Base-by-base conservation (phyloP, 2,113 vertebrate species). In the Tylochromis polylepis region DNA sequence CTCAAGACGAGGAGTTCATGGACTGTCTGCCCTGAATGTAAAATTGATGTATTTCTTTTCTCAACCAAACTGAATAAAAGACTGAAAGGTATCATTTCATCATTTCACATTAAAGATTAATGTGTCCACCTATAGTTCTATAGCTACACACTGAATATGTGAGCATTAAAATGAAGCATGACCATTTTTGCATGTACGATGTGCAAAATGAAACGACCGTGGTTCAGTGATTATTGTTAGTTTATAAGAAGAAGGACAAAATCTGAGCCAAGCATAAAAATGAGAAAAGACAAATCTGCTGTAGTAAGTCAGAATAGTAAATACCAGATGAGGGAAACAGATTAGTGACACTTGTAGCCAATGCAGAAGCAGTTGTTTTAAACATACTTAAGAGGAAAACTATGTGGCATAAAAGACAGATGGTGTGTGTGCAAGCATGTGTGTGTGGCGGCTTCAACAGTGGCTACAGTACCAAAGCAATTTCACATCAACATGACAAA, bases 291-390 rank as follows among this genome's bases (percentile, higher is more conserved):
- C 27, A 83, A 81, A 62, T 79, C 14, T 70, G 53, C 36, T 83
- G 11, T 80, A 80, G 78, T n/a, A 81, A 59, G 72, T 89, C 75
- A 89, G 81, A 53, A 49, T 75, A 36, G 88, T 53, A 62, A 82
- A 81, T 29, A 77, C 49, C 24, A 81, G 70, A 65, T 60, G 9
- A 84, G 41, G 55, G 24, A 27, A 57, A 55, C 16, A 82, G 60
- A 83, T 93, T 84, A 91, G 86, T 91, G 60, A 5, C 41, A 82
- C 41, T 46, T 81, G 81, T 87, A 84, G 83, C 80, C 65, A 81
- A 41, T 86, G 57, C 60, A 89, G 87, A 89, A 87, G 84, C 41
- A 86, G 46, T 49, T 36, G 15, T 11, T 51, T 27, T 51, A 16
- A 27, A 79, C 29, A 46, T 14, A 5, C 6, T 4, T 56, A 24